Percentiles rank a stretch among this genome's conserved stretches.
These are phyloP conservation scores for Panulirus ornatus DNA, from an alignment of 1,140 invertebrate species.

Conservation along the genomic window DNA sequence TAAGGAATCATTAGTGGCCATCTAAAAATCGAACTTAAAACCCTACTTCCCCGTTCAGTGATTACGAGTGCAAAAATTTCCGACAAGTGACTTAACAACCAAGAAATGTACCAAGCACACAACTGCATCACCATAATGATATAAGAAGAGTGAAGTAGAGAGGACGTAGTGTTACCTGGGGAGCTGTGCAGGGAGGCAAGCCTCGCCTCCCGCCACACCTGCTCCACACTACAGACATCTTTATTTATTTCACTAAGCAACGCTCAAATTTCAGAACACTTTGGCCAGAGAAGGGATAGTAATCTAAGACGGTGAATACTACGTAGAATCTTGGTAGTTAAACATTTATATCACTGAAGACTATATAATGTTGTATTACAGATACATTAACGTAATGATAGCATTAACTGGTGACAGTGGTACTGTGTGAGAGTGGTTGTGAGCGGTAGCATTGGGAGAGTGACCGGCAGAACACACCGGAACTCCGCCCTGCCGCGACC, in stretches of 20 bases:
- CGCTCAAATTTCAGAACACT: background rate
- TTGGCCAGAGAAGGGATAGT: background rate
- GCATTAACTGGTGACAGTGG: background rate
- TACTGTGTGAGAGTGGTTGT: background rate
- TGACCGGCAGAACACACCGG: conserved; percentile 34
- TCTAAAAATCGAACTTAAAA: too few relatives aligned
- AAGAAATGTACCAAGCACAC: too few relatives aligned
- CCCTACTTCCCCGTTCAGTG: too few relatives aligned
- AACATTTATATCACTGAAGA: background rate
- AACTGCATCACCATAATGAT: too few relatives aligned
- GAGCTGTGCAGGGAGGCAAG: conserved; percentile 23
- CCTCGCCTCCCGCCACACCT: conserved; percentile 49
- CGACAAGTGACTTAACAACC: too few relatives aligned
- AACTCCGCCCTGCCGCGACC: conserved; percentile 47
- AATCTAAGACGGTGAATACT: too few relatives aligned
- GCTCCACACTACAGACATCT: conserved; percentile 22
- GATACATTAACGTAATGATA: background rate
- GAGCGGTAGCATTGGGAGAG: background rate
- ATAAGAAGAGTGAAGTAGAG: background rate
- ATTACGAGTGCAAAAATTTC: too few relatives aligned
- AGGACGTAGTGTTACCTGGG: background rate
- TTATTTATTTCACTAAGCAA: background rate
- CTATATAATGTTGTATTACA: background rate
- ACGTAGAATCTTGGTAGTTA: background rate
- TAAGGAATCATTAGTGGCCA: background rate